A percentile compares a stretch with the other conserved stretches of the same genome.
phyloP scores from a whole-genome alignment of 2,113 vertebrate species.

The Alethe diademata region DNA sequence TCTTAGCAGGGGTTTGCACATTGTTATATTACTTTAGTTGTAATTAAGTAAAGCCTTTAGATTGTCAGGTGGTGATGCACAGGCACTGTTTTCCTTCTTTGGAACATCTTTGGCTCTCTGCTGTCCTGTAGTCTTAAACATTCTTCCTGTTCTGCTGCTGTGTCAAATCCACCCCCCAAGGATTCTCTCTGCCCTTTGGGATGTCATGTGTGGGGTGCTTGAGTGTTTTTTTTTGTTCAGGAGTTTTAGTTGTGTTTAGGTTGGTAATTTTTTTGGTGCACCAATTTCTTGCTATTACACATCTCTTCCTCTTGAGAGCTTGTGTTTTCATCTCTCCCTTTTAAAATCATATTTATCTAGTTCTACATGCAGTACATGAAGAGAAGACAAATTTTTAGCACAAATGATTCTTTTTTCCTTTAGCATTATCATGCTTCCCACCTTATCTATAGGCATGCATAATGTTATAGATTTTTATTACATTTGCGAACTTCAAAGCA shows the following conservation, averaged over 20 bases:
- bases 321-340: neutral
- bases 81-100: neutral
- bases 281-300: neutral
- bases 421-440: neutral
- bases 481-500: neutral
- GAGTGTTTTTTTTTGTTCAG: neutral
- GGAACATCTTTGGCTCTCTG: neutral
- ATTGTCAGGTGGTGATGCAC: neutral
- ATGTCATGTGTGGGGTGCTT: neutral
- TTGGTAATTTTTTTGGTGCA: neutral
- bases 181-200: neutral
- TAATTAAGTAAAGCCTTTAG: neutral
- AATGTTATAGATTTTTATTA: neutral
- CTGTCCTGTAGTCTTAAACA: neutral
- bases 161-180: neutral
- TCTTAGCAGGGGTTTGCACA: neutral
- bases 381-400: neutral
- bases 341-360: neutral
- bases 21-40: neutral
- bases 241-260: neutral
- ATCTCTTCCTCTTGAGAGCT: neutral
- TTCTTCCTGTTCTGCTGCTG: neutral
- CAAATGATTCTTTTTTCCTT: neutral
- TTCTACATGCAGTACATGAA: neutral
- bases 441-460: neutral